These are phyloP conservation scores for Meteorus sp. DNA, from an alignment of 1,140 invertebrate species.

Conservation along the genomic window DNA sequence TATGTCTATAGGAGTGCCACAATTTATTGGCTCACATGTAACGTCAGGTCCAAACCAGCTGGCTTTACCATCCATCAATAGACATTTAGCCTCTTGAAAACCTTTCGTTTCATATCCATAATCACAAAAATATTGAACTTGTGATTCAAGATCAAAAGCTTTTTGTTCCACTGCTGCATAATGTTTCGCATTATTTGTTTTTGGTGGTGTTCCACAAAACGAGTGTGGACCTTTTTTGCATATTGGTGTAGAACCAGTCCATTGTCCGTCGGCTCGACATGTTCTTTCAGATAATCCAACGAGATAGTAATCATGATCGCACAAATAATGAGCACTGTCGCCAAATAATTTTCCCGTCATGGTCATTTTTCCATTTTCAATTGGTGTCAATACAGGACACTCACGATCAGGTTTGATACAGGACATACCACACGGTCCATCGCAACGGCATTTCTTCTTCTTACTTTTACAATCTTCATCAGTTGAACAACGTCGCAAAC, in stretches of 20 bases:
- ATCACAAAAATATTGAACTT: conserved; percentile 88
- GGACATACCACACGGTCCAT: conserved; percentile 93
- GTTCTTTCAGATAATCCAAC: conserved; percentile 82
- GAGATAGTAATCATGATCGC: conserved; percentile 82
- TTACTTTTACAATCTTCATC: conserved; percentile 96
- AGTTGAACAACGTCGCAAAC: conserved; percentile 88
- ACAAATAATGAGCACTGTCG: conserved; percentile 78
- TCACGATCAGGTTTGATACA: conserved; percentile 95
- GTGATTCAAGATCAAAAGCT: conserved; percentile 81
- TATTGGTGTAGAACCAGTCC: conserved; percentile 83
- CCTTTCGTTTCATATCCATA: conserved; percentile 86
- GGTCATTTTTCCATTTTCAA: conserved; percentile 71
- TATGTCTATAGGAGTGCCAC: conserved; percentile 84
- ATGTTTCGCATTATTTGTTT: conserved; percentile 85
- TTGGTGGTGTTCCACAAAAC: conserved; percentile 85
- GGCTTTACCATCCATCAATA: conserved; percentile 79
- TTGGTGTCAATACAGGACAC: conserved; percentile 75
- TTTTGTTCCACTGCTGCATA: conserved; percentile 79
- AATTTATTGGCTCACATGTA: conserved; percentile 87
- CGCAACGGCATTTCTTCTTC: conserved; percentile 95
- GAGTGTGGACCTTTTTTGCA: conserved; percentile 86
- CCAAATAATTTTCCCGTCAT: conserved; percentile 78
- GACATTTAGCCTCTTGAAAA: conserved; percentile 84
- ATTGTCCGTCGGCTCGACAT: conserved; percentile 90
- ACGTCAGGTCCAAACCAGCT: conserved; percentile 93